Evolutionary conservation across 2,113 vertebrate species (phyloP), one percentile per base, ranked within the genome.

Genomic region (Chlorodrepanis virens): DNA sequence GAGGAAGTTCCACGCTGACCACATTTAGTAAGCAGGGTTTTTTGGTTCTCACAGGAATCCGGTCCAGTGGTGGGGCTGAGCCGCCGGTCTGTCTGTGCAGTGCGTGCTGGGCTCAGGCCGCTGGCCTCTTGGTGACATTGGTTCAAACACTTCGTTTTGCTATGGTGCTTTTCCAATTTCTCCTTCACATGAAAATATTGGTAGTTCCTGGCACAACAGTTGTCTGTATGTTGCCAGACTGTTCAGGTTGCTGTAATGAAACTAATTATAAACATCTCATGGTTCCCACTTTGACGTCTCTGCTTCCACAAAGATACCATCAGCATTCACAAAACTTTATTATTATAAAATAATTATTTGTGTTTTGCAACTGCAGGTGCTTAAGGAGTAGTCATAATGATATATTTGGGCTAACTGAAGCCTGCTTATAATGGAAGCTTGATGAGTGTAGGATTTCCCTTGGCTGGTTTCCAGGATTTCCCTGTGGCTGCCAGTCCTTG

Each of bases 61-160:
- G 0, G 5, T 6, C 1, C 40, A 7, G 2, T 0, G 2, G 11
- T 4, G 33, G 7, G 24, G 42, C 31, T 2, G 35, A 83, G 63
- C 65, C 14, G 3, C 33, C 57, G 2, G 29, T 1, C 7, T 11
- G 18, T 4, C 47, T 8, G 72, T 28, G 33, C 22, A 20, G 49
- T 1, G 12, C 6, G 11, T 0, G 0, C 56, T 35, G 47, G 5
- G 11, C 35, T 15, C 8, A 35, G 42, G 5, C 33, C 0, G 0
- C 63, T 31, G 45, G 50, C 12, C 28, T 45, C 9, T 5, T 9
- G 5, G 0, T 16, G 50, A 22, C 9, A 0, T 18, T 24, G 9
- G 3, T 20, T 59, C 27, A 23, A 67, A 21, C 2, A 1, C 45
- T 72, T 60, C 4, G 5, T 33, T 71, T n/a, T 45, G 12, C 39